Base-by-base conservation (phyloP, 1,140 invertebrate species). In the Venustaconcha ellipsiformis region DNA sequence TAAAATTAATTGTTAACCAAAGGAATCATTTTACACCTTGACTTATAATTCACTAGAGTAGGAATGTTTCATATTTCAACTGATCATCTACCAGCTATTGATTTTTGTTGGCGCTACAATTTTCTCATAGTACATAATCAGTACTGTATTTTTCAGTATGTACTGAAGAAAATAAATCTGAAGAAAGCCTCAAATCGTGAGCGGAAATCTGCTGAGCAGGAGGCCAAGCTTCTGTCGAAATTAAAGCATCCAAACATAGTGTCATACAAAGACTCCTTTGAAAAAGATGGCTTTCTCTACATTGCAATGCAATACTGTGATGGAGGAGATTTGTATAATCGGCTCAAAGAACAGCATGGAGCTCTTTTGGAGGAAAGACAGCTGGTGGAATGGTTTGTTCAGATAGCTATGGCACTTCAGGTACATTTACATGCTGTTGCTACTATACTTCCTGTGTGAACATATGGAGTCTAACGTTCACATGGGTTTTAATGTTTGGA, bases 281-380 rank as follows among this genome's bases (percentile, higher is more conserved):
- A 90, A 57, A 77, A 81, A 57, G 87, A 90, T 58, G 89, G 90
- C 8, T 89, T 84, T 76, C 80, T 92, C 12, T 91, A 89, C 77
- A 92, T 92, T 75, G 90, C 91, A 14, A 92, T 92, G 92, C 88
- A 90, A 76, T 92, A 88, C 71, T 92, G 91, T 85, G 92, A 92
- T 74, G 91, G 90, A 60, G 92, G 92, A 18, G 92, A 92, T 80
- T 78, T 92, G 23, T 92, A 91, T 78, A 86, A 84, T 17, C 86
- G 84, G 67, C 87, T 92, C n/a, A 91, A 91, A 74, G 89, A 91
- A 76, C 88, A 89, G 60, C 89, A 90, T 78, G 89, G 90, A 4
- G 88, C 87, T 14, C 72, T 82, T 1, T 74, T 85, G 55, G 87
- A 89, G 26, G 92, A 92, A 80, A 82, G 87, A 62, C 88, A 91